Evolutionary conservation across 1,140 invertebrate genomes (phyloP), one percentile per base, ranked within the genome.

Genomic region (Bombus sylvicola): DNA sequence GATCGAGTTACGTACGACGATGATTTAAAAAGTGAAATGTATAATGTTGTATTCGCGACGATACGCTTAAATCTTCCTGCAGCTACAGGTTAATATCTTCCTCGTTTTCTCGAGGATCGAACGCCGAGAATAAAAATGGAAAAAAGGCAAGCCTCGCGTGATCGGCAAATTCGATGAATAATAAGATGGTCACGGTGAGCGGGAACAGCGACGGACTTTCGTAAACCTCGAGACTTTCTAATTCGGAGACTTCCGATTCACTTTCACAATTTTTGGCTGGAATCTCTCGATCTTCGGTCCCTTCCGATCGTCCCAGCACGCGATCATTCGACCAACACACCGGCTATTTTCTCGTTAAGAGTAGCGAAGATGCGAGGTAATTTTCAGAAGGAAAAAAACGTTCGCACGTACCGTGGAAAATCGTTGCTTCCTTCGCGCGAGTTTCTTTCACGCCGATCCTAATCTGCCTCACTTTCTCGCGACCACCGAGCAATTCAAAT

Each of bases 221-320:
- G 75, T 78, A 71, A 84, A 75, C 12, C 22, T 22, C 34, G 22
- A 22, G 72, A 83, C 82, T 84, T 84, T 84, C 82, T 84, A 84
- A 84, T 71, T 62, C 74, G 39, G 73, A 41, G 22, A 62, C 43
- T 66, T 75, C 75, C 53, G 75, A 84, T 84, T 84, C 75, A 59
- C 82, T 79, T 79, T 84, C 75, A 37, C 47, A 69, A 84, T 43
- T 84, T 80, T 84, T n/a, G 66, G 66, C 13, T 13, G 39, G 5
- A 6, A n/a, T 41, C 28, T 15, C 1, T 2, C 10, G 25, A 37
- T 68, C 31, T 4, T 37, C 66, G 15, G 8, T 37, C 13, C 37
- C 37, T 28, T 37, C 31, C 31, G 18, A 53, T 53, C n/a, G 41
- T 15, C 12, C 25, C 12, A 15, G 8, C 53, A 39, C 57, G 47